These are phyloP conservation scores for Lochmaea crataegi DNA, from an alignment of 2,888 invertebrate species.

Conservation along the genomic window DNA sequence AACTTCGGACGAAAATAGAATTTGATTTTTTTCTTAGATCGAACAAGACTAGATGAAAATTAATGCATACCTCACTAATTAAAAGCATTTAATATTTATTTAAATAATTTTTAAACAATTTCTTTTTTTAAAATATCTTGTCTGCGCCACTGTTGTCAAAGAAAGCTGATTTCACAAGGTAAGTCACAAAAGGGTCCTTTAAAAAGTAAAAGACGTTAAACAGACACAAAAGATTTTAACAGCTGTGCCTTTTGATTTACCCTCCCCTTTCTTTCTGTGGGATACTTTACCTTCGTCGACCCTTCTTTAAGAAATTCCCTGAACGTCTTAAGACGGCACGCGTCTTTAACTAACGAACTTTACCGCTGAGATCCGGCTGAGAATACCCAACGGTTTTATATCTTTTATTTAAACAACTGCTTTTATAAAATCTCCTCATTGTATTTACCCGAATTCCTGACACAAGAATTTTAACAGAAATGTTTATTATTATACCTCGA, in stretches of 20 bases:
- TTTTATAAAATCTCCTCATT: neutral
- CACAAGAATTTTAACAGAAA: too few species aligned
- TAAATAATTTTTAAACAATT: too few species aligned
- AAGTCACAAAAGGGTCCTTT: conserved; percentile 54
- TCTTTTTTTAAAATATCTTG: neutral
- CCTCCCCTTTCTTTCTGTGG: conserved; percentile 59
- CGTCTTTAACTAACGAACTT: conserved; percentile 51
- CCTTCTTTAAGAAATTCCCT: conserved; percentile 58
- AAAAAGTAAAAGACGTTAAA: conserved; percentile 60
- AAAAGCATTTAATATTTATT: neutral
- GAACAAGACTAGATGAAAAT: neutral
- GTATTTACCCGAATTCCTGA: neutral
- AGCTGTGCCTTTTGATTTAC: conserved; percentile 62
- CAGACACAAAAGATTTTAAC: conserved; percentile 57
- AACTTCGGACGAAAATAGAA: conserved; percentile 15
- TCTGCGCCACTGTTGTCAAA: conserved; percentile 27
- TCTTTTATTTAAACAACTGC: conserved; percentile 45
- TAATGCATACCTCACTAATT: neutral
- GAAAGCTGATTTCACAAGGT: conserved; percentile 44
- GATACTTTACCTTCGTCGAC: conserved; percentile 52
- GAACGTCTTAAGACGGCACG: conserved; percentile 59
- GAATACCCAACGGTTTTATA: conserved; percentile 37
- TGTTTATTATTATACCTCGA: too few species aligned
- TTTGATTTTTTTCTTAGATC: conserved; percentile 1
- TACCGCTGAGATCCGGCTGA: conserved; percentile 45